Evolutionary conservation across 2,113 vertebrate genomes (phyloP).

Genomic region (Lophura nycthemera): DNA sequence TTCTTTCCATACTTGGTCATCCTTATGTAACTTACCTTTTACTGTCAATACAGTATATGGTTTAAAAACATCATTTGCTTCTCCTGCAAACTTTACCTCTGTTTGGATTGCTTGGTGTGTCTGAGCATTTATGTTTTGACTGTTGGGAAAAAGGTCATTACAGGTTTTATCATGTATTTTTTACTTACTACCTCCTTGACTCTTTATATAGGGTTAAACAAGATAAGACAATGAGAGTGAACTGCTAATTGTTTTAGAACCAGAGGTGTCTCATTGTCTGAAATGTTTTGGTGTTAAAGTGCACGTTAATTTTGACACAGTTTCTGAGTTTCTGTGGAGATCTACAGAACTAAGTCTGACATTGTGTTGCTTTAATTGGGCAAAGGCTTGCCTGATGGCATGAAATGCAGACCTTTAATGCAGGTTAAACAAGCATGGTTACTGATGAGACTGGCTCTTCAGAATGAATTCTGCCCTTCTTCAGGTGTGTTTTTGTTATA

Average conservation of each 20-base stretch:
- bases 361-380: not conserved
- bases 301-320: not conserved
- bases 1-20: not conserved
- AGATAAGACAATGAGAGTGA: not conserved
- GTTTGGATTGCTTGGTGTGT: not conserved
- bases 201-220: not conserved
- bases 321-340: not conserved
- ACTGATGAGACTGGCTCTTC: not conserved
- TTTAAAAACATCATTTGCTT: not conserved
- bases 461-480: not conserved
- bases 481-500: not conserved
- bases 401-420: not conserved
- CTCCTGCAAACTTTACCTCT: not conserved
- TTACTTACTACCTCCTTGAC: not conserved
- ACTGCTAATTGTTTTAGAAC: not conserved
- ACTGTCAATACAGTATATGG: not conserved
- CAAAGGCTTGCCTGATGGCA: not conserved
- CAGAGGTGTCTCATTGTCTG: constrained; percentile 5
- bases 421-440: not conserved
- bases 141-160: not conserved
- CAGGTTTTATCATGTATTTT: not conserved
- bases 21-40: not conserved
- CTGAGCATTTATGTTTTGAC: not conserved
- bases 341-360: not conserved
- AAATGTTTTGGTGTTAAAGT: not conserved